Base-by-base conservation (phyloP, 2,797 vertebrate genomes). In the Hapalemur alaotrensis region DNA sequence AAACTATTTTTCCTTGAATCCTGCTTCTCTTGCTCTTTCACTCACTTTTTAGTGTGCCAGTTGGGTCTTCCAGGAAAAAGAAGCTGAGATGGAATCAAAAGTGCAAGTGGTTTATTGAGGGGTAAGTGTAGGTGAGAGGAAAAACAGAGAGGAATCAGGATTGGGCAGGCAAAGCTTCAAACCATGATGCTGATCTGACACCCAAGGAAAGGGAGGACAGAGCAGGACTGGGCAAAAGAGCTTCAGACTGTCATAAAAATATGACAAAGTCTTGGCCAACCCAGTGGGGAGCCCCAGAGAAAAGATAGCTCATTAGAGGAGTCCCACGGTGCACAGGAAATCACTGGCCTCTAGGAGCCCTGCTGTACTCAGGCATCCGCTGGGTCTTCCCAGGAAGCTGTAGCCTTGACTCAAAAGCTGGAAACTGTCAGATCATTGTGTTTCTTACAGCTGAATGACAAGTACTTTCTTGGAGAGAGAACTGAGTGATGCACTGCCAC, bases 1-100 rank as follows among this genome's bases (percentile, higher is more conserved):
- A 70, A 88, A 96, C 30, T 32, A 50, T 86, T 96, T 91, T 87
- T 84, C 72, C 17, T 93, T 80, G 41, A 38, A 43, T 41, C 50
- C 13, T 90, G n/a, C 41, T 46, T 93, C 63, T 93, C 30, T 91
- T 82, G 52, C 83, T 88, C 5, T 35, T 92, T 75, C 2, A 7
- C 30, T 91, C 38, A 70, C 83, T 54, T 22, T 87, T 95, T 78
- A 7, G 43, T 41, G 59, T 92, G n/a, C 32, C 46, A 75, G 22
- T 69, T 90, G 86, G 57, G 41, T 84, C 69, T 86, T 89, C 23
- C 38, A 91, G 73, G 84, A 93, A 73, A 50, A 43, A 95, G 46
- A 82, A 78, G 25, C 43, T 95, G 73, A 65, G 52, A 69, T 38
- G 5, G 41, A 93, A 17, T 80, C 46, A 93, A 94, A 88, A 95